Base-by-base conservation (phyloP, 2,888 invertebrate species). In the Mactromeris polynyma region DNA sequence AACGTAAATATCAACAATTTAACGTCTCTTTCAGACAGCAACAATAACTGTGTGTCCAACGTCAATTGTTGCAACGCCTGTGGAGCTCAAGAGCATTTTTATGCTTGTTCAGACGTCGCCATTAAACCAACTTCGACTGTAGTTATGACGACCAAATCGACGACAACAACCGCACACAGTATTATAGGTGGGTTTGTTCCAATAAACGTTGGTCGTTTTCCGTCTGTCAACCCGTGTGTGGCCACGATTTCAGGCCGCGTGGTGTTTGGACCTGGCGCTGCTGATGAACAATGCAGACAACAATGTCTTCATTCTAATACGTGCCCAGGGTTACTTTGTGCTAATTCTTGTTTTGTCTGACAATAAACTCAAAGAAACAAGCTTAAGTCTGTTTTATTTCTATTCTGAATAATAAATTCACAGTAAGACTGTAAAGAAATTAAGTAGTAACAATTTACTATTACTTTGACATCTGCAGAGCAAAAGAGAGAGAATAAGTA, bases 61-160 rank as follows among this genome's bases (percentile, higher is more conserved):
- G 77, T 69, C 26, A 83, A 85, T 73, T 90, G 90, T 58, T 87
- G 87, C 38, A 69, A 85, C 9, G 90, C 80, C 1, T 90, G 90
- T 38, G 90, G 90, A 11, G 64, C 51, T 3, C 90, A 90, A 42
- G 90, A 90, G 31, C 82, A 83, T 2, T 90, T 90, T 36, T 79
- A 87, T 69, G 87, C 84, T n/a, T 90, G 90, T 77, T 85, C 90
- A 1, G 90, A 90, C 42, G 87, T 90, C 14, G 58, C 82, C 6
- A 80, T 90, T 33, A 9, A 17, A 14, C 86, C 86, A 11, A n/a
- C 51, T 21, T 33, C 64, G 33, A 36, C 33, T 4, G n/a, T 14
- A 17, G 21, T 4, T 33, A 6, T 19, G 33, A 14, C 73, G 17
- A 33, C 2, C 7, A 33, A 17, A 33, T 36, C 31, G 36, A 73